Base-by-base conservation (phyloP, 2,888 invertebrate species). In the Drosophila helvetica region DNA sequence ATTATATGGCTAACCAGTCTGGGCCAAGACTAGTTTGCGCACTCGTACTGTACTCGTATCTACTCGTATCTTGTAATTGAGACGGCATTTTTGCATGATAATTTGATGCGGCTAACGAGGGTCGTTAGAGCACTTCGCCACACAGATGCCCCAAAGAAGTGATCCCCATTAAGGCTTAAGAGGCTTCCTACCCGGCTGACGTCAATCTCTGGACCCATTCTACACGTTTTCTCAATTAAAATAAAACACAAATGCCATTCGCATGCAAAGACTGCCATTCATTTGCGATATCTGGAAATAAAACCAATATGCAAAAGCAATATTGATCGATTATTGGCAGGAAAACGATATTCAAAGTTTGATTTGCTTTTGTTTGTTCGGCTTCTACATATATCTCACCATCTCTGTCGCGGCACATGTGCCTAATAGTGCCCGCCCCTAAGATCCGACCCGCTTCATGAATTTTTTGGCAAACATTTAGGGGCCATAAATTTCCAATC, bases 81-180 rank as follows among this genome's bases (percentile, higher is more conserved):
- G 74, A 85, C 88, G 66, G 61, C 88, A 87, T 85, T 83, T 89
- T 89, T 89, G 89, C 89, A 85, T 83, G 54, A 57, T 77, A 88
- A 86, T 72, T 81, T 12, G 53, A 56, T 17, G 47, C 54, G 33
- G 43, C 55, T 33, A 48, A 27, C 70, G 57, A 76, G 88, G 64
- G 80, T 74, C 70, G 78, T 18, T 48, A 42, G 53, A 54, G 46
- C 33, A 70, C 57, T 72, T 64, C 12, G 9, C 22, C 27, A 15
- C 8, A 33, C 12, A 43, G 22, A 19, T 48, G 52, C n/a, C 17
- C 12, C 33, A 19, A 62, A 25, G 19, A 43, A 53, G 19, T 67
- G 63, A 52, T 72, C 73, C 63, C 42, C 19, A 73, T 73, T 61
- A 51, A 55, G 54, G 18, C 62, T 52, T 61, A 51, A 55, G 54